These are phyloP conservation scores for Tipula vernalis DNA, from an alignment of 2,888 invertebrate genomes.

Conservation along the genomic window DNA sequence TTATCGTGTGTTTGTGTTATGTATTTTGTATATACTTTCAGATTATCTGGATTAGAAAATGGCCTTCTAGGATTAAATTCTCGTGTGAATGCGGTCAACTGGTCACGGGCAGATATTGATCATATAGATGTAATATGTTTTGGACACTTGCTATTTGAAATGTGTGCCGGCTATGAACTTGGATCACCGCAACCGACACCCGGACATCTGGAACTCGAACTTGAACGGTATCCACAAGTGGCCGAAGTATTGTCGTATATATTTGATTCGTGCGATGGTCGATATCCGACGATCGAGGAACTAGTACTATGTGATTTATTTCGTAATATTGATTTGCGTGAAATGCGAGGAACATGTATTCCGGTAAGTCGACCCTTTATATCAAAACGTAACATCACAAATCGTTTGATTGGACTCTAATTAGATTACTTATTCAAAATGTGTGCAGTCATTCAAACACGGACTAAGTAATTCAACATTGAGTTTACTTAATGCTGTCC, in stretches of 20 bases:
- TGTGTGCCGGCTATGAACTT: constrained; percentile 77
- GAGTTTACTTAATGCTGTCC: constrained; percentile 34
- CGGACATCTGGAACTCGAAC: constrained; percentile 55
- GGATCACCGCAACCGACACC: constrained; percentile 60
- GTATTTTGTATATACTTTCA: constrained; percentile 27
- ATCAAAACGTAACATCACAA: neutral
- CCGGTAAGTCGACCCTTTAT: constrained; percentile 44
- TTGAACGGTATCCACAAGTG: constrained; percentile 61
- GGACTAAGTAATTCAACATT: constrained; percentile 35
- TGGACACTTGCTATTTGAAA: constrained; percentile 80
- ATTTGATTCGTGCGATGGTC: constrained; percentile 52
- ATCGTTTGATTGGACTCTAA: neutral
- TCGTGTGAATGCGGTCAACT: constrained; percentile 43
- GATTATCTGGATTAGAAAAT: constrained; percentile 78
- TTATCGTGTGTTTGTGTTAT: constrained; percentile 6
- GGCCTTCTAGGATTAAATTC: constrained; percentile 59
- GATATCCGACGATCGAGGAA: constrained; percentile 66
- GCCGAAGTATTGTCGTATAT: constrained; percentile 65
- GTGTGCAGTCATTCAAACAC: constrained; percentile 34
- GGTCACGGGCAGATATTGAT: constrained; percentile 38
- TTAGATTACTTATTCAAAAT: too few relatives aligned
- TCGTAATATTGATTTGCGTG: constrained; percentile 75
- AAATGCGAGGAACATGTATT: constrained; percentile 71
- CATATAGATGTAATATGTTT: constrained; percentile 57
- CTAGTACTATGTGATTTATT: constrained; percentile 73